Evolutionary conservation across 2,113 vertebrate genomes (phyloP).

Genomic region (Anguilla rostrata): DNA sequence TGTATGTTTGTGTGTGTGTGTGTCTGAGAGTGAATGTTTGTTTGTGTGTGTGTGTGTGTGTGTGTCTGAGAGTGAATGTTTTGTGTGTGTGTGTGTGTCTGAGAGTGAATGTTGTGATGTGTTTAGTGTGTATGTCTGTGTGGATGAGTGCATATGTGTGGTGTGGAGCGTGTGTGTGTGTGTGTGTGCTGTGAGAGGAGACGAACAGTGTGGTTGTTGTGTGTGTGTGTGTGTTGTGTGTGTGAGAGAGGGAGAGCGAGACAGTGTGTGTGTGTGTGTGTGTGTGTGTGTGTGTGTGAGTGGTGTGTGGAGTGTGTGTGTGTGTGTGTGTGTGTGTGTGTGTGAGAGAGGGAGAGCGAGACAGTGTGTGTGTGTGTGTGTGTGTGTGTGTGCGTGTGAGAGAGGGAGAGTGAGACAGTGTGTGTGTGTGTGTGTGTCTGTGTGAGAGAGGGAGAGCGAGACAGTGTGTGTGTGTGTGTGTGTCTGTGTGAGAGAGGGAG

Average conservation of each 20-base stretch:
- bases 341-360: no score
- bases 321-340: not conserved
- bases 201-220: no score
- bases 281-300: conserved; percentile 19
- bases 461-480: not conserved
- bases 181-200: conserved; percentile 22
- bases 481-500: conserved; percentile 12
- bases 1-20: not conserved
- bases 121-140: conserved; percentile 9
- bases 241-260: no score
- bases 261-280: no score
- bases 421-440: no score
- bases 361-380: no score
- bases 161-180: not conserved
- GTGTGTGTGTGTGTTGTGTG: no score
- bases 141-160: conserved; percentile 3
- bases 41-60: conserved; percentile 20
- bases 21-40: not conserved
- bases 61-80: not conserved
- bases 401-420: no score
- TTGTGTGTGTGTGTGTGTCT: conserved; percentile 2
- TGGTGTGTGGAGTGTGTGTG: no score
- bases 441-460: not conserved
- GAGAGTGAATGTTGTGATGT: not conserved
- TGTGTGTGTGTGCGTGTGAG: no score